Evolutionary conservation across 2,113 vertebrate species (phyloP).

Genomic region (Poeciliopsis retropinna): DNA sequence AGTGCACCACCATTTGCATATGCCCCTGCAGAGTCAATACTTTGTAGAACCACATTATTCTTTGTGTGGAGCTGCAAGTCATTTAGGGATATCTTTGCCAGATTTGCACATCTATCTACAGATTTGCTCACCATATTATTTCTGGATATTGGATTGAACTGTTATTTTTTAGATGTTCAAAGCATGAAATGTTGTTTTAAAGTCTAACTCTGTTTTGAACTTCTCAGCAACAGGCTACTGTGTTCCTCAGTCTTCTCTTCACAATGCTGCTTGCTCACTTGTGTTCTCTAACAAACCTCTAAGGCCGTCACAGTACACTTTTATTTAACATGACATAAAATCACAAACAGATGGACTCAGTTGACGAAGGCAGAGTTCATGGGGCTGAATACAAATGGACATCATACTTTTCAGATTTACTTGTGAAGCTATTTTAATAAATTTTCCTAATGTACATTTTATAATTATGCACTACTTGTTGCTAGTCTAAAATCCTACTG

Average conservation of each 20-base stretch:
- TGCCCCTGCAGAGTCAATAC: background rate
- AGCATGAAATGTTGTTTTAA: background rate
- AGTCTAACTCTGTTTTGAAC: background rate
- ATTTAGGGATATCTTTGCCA: too few relatives aligned
- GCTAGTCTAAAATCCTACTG: background rate
- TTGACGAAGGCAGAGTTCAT: background rate
- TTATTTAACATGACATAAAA: too few relatives aligned
- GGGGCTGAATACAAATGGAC: background rate
- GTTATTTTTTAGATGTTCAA: background rate
- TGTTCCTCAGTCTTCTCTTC: background rate
- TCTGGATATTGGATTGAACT: background rate
- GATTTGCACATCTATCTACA: background rate
- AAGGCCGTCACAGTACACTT: too few relatives aligned
- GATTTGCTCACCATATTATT: background rate
- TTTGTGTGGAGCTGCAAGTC: background rate
- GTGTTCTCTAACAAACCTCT: background rate
- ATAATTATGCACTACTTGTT: background rate
- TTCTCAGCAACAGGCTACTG: background rate
- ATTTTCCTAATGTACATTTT: background rate
- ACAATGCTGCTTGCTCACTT: background rate
- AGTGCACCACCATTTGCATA: background rate
- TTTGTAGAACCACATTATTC: background rate
- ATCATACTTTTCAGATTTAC: background rate
- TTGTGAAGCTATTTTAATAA: background rate
- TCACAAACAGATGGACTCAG: background rate